Evolutionary conservation across 2,888 invertebrate species (phyloP), one percentile per base, ranked within the genome.

Genomic region (Agriopis marginaria): DNA sequence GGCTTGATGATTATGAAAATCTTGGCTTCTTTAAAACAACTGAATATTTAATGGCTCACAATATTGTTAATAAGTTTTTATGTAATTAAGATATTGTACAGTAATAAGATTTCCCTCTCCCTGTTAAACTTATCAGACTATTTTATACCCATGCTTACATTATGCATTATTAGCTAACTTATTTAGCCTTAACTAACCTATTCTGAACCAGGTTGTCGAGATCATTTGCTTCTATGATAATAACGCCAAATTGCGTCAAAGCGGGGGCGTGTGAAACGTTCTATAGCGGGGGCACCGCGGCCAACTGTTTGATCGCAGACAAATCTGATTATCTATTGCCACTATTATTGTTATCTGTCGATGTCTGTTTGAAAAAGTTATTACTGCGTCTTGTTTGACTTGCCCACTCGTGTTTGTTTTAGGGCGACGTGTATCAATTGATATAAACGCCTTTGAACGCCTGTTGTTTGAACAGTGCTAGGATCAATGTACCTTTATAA

Each of bases 231-330:
- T 32, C 32, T 32, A 32, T 3, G 0, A 5, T 32, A 5, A 32
- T 32, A 42, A 47, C 32, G 56, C 61, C 70, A 68, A 76, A 82
- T 83, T 78, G 79, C 76, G 74, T 77, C 69, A 76, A 76, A 73
- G 70, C 73, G 17, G 17, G 17, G 49, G 61, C 54, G 69, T 62
- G 71, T 17, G 63, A 70, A 32, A 67, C 73, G 76, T 3, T 17
- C 78, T 74, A 77, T 74, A 42, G 42, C 79, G 75, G 55, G 70
- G 75, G 69, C 32, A 76, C 70, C 58, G 67, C 55, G 64, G 42
- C 50, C 66, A 68, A 78, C 78, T 83, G 82, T 82, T 81, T 80
- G 78, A 77, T 80, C 72, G 55, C 56, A 66, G 71, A 74, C 77
- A 80, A 79, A 83, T 77, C 72, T 73, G 78, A 83, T 85, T 80